Base-by-base conservation (phyloP, 1,140 invertebrate species). In the Bombus pascuorum region DNA sequence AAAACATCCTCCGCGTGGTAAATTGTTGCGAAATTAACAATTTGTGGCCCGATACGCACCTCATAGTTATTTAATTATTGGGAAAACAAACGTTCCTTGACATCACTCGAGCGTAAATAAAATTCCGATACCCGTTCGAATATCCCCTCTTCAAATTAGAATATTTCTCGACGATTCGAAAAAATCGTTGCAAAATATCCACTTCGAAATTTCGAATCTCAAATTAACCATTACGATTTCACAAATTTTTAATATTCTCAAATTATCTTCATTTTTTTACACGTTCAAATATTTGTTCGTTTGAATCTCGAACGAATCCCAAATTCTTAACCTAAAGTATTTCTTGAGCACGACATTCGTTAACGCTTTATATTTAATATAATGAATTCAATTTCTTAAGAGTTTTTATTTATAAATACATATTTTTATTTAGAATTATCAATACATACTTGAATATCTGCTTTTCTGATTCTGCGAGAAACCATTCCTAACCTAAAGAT, bases 21-120 rank as follows among this genome's bases (percentile, higher is more conserved):
- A 39, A 22, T 32, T 22, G 22, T 72, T 76, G 65, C 28, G n/a
- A 81, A 62, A 73, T 44, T 65, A 73, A 74, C 39, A 10, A 72
- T 62, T 57, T 34, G 4, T 37, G 18, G 12, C 34, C 4, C 32
- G 34, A 28, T 25, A 34, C 34, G 18, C 12, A 32, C 3, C 62
- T 3, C 42, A 25, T 6, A 32, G 22, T 53, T 70, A 71, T 71
- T 70, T 71, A 71, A 77, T 77, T 77, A 65, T 18, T 22, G 34
- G 57, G 15, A 25, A 81, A 81, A 59, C 44, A 71, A 70, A 57
- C 44, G 9, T 37, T 59, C 25, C 15, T 25, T 28, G 9, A 25
- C 28, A 42, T 81, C 42, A 1, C 15, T 1, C 18, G n/a, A 4
- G 5, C 5, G 8, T 22, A 37, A 79, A 66, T 28, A 66, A 66